Evolutionary conservation across 2,888 invertebrate species (phyloP).

Genomic region (Apotomis turbidana): DNA sequence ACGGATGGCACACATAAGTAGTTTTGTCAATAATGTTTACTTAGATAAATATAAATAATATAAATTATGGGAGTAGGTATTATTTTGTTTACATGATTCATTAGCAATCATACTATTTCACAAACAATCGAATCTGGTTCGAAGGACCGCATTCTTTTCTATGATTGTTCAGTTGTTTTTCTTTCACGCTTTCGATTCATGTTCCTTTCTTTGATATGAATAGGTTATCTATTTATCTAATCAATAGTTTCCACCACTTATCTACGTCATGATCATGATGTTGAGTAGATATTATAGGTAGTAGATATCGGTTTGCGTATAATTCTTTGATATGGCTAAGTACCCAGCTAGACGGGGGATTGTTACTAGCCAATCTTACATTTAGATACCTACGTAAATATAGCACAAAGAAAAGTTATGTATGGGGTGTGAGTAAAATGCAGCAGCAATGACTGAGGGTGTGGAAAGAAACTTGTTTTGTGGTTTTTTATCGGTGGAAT

Average conservation of each 20-base stretch:
- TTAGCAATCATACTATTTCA: background rate
- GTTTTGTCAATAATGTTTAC: background rate
- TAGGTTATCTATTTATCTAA: slow-evolving; percentile 6
- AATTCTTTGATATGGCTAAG: slow-evolving; percentile 8
- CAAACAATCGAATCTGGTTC: background rate
- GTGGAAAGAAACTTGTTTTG: no score
- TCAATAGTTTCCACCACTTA: slow-evolving; percentile 21
- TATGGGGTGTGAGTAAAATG: no score
- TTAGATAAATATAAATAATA: no score
- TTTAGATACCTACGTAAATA: no score
- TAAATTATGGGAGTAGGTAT: no score
- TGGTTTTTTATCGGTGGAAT: no score
- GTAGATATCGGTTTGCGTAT: background rate
- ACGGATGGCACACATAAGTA: background rate
- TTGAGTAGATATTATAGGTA: background rate
- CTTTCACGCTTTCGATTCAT: slow-evolving; percentile 15
- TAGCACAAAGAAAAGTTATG: no score
- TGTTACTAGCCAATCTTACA: background rate
- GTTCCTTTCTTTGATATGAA: slow-evolving; percentile 12
- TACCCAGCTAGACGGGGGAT: background rate
- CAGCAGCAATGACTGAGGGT: no score
- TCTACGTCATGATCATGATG: slow-evolving; percentile 1
- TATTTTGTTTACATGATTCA: no score
- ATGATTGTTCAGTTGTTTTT: slow-evolving; percentile 2
- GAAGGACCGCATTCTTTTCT: background rate